Percentiles rank a stretch among this genome's conserved stretches.
These are phyloP conservation scores for Epinotia demarniana DNA, from an alignment of 2,888 invertebrate genomes.

Conservation along the genomic window DNA sequence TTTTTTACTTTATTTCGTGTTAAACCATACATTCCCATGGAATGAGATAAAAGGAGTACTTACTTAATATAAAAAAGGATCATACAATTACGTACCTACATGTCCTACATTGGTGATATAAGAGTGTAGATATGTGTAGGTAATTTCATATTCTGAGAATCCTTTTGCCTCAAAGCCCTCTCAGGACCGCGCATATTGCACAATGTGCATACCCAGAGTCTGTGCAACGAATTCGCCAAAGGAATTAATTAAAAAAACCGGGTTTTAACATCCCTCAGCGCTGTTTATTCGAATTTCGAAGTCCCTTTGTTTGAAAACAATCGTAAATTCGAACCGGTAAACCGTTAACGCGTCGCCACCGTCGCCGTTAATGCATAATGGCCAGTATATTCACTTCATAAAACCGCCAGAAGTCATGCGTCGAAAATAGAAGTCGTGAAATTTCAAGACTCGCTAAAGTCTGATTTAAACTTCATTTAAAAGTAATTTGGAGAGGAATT, in stretches of 20 bases:
- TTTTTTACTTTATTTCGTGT: too few species aligned
- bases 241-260: slow-evolving; percentile 15
- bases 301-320: slow-evolving; percentile 34
- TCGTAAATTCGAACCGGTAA: slow-evolving; percentile 35
- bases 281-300: slow-evolving; percentile 19
- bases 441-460: neutral
- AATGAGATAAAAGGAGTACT: too few species aligned
- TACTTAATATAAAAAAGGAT: too few species aligned
- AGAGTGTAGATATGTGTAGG: too few species aligned
- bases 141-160: too few species aligned
- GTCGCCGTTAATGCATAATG: neutral
- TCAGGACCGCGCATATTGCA: neutral
- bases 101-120: too few species aligned
- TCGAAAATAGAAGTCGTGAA: neutral
- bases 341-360: slow-evolving; percentile 21
- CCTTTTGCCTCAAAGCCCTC: too few species aligned
- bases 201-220: neutral
- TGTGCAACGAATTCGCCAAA: neutral
- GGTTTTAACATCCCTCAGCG: slow-evolving; percentile 25
- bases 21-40: too few species aligned
- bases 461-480: neutral
- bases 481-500: too few species aligned
- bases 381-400: slow-evolving; percentile 14
- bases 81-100: too few species aligned
- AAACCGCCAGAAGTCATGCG: neutral